A percentile compares a stretch with the other conserved stretches of the same genome.
Evolutionary conservation across 2,888 invertebrate species (phyloP).

Genomic region (Philereme vetulata): DNA sequence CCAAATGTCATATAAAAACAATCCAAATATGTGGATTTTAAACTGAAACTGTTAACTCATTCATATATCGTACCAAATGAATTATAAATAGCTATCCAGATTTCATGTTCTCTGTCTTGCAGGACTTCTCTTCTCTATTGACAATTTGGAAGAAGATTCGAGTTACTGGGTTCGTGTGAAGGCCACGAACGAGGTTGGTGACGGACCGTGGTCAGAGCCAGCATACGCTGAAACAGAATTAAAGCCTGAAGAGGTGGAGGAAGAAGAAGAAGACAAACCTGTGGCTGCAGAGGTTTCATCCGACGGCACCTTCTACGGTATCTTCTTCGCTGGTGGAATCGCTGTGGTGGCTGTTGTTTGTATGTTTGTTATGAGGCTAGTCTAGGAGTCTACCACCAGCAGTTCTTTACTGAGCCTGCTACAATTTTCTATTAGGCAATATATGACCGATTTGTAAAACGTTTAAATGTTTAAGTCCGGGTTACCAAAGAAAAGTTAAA

Average conservation of each 20-base stretch:
- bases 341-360: conserved; percentile 55
- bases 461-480: too few species aligned
- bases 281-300: conserved; percentile 11
- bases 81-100: too few species aligned
- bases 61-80: too few species aligned
- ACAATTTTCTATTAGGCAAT: not conserved
- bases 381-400: conserved; percentile 35
- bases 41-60: too few species aligned
- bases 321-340: conserved; percentile 65
- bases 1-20: too few species aligned
- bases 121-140: conserved; percentile 47
- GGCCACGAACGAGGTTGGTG: conserved; percentile 57
- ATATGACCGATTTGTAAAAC: too few species aligned
- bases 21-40: too few species aligned
- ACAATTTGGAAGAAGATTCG: conserved; percentile 51
- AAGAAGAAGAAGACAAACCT: conserved; percentile 32
- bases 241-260: conserved; percentile 24
- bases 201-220: conserved; percentile 59
- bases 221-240: conserved; percentile 40
- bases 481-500: too few species aligned
- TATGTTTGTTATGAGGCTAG: conserved; percentile 58
- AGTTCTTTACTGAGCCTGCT: not conserved
- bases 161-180: conserved; percentile 62
- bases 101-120: not conserved
- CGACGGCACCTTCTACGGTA: conserved; percentile 56